phyloP scores from a whole-genome alignment of 2,797 vertebrate genomes.

The Zalophus californianus region DNA sequence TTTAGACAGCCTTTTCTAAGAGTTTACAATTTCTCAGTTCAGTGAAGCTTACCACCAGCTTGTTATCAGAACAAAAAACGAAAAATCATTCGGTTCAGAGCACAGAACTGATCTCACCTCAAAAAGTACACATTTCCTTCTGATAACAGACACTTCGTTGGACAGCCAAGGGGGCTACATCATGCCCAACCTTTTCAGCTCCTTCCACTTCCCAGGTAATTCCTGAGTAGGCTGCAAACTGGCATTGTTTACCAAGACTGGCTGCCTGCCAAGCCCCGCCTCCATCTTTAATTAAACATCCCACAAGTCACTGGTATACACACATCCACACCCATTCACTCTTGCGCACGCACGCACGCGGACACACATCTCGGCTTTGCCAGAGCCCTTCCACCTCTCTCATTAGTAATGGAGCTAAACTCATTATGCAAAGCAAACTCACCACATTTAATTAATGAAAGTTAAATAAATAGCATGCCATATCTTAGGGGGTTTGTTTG shows the following conservation, averaged over 20 bases:
- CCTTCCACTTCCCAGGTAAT: constrained; percentile 92
- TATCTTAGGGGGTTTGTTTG: not conserved
- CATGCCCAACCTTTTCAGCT: constrained; percentile 91
- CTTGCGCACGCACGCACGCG: not conserved
- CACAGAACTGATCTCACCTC: constrained; percentile 97
- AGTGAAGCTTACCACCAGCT: constrained; percentile 98
- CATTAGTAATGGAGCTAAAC: not conserved
- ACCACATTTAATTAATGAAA: constrained; percentile 69
- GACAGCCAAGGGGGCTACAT: constrained; percentile 92
- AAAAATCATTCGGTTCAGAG: constrained; percentile 94
- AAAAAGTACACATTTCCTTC: constrained; percentile 94
- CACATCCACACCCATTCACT: not conserved
- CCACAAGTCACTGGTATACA: not conserved
- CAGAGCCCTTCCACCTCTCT: constrained; percentile 43
- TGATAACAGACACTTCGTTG: constrained; percentile 93
- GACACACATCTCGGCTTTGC: not conserved
- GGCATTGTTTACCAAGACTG: constrained; percentile 75
- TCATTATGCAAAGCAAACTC: constrained; percentile 61
- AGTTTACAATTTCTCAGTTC: constrained; percentile 99
- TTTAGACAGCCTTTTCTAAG: constrained; percentile 96
- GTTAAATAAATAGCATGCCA: constrained; percentile 40
- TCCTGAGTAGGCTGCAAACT: constrained; percentile 85
- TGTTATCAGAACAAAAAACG: constrained; percentile 95
- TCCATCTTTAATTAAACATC: constrained; percentile 43
- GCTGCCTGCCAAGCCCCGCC: not conserved